Conservation (phyloP, 2,888 invertebrate genomes). For the Peribatodes rhomboidaria region DNA sequence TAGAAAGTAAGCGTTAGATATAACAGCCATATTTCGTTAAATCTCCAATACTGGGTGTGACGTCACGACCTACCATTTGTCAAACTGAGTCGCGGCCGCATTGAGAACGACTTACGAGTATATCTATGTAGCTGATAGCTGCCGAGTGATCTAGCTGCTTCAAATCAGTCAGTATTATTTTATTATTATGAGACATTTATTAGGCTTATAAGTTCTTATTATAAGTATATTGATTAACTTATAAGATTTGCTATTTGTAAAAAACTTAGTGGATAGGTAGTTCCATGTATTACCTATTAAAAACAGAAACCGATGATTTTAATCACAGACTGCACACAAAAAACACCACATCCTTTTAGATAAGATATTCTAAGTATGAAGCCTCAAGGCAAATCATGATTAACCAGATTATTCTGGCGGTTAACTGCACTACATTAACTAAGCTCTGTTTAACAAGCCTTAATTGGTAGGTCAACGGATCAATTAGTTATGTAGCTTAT, state of each 20-base stretch:
- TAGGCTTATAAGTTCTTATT: background rate
- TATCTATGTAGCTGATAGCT: background rate
- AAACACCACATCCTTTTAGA: background rate
- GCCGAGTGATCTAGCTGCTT: slow-evolving; percentile 72
- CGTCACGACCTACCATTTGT: slow-evolving; percentile 77
- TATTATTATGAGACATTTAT: slow-evolving; percentile 57
- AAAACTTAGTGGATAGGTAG: too few relatives aligned
- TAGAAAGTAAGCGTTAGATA: background rate
- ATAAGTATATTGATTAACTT: too few relatives aligned
- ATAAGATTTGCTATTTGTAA: too few relatives aligned
- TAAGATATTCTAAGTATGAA: slow-evolving; percentile 30
- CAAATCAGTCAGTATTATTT: slow-evolving; percentile 69
- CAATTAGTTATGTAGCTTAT: slow-evolving; percentile 45
- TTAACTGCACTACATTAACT: slow-evolving; percentile 39
- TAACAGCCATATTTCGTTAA: slow-evolving; percentile 29
- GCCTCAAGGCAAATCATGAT: slow-evolving; percentile 32
- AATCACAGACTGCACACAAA: background rate
- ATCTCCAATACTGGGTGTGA: slow-evolving; percentile 54
- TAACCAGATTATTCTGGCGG: slow-evolving; percentile 36
- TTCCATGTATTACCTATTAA: background rate
- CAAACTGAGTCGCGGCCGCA: slow-evolving; percentile 73
- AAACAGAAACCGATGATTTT: background rate
- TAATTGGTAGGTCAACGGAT: slow-evolving; percentile 48
- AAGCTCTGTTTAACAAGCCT: slow-evolving; percentile 42
- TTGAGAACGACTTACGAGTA: slow-evolving; percentile 67